Evolutionary conservation across 92 coral and sea anemone genomes (phyloP).

Genomic region (Epizoanthus ramosus): DNA sequence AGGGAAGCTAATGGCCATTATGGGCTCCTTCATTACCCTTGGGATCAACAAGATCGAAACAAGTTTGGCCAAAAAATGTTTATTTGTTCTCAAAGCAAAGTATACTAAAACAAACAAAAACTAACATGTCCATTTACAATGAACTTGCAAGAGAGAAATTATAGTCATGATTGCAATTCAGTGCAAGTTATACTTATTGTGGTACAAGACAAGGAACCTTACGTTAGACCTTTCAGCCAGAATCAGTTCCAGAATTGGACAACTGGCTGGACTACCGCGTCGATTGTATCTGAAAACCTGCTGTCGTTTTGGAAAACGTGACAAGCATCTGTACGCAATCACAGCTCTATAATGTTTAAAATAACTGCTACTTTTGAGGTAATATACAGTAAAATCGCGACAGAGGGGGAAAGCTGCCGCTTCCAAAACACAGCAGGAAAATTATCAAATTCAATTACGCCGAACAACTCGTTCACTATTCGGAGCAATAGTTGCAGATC

Average conservation of each 20-base stretch:
- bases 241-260: not conserved
- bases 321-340: not conserved
- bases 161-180: no score
- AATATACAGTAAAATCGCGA: not conserved
- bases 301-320: not conserved
- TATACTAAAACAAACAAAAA: no score
- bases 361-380: not conserved
- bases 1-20: no score
- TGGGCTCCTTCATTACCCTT: no score
- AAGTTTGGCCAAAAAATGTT: no score
- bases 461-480: not conserved
- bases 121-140: no score
- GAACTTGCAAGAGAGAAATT: no score
- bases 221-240: no score
- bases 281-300: not conserved
- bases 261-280: not conserved
- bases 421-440: slow-evolving; percentile 18
- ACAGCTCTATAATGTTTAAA: not conserved
- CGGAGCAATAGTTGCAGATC: not conserved
- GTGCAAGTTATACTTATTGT: no score
- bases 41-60: no score
- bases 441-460: not conserved
- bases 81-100: no score
- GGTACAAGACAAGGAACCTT: no score
- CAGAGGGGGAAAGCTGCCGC: not conserved